phyloP scores from a whole-genome alignment of 64 coral and sea anemone species.

The Dendrophyllia cribrosa region DNA sequence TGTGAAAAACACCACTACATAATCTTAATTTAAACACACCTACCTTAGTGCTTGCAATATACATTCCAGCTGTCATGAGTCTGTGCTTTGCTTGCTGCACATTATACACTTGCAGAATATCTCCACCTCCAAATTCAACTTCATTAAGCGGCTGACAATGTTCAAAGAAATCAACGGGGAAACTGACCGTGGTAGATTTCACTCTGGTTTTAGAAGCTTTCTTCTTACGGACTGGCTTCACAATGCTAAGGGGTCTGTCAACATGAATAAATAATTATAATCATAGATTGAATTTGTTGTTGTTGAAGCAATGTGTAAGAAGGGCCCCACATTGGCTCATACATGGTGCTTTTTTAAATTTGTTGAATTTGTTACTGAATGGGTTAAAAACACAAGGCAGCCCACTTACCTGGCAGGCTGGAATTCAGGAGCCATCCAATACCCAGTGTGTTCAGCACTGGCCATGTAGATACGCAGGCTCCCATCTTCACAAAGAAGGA shows the following conservation, averaged over 20 bases:
- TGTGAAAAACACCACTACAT: no score
- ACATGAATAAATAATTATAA: neutral
- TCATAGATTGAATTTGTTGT: neutral
- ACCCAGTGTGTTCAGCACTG: conserved; percentile 90
- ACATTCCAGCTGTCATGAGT: conserved; percentile 97
- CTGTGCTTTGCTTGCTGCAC: conserved; percentile 93
- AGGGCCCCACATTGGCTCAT: no score
- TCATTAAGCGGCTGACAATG: conserved; percentile 96
- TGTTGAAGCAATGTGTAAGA: no score
- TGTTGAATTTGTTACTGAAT: no score
- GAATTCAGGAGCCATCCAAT: conserved; percentile 92
- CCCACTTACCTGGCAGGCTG: conserved; percentile 81
- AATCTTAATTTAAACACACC: neutral
- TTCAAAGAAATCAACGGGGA: conserved; percentile 97
- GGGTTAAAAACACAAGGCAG: neutral
- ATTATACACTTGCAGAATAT: conserved; percentile 98
- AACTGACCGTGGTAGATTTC: conserved; percentile 85
- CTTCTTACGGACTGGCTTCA: conserved; percentile 94
- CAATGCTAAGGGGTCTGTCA: conserved; percentile 76
- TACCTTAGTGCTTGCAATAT: conserved; percentile 98
- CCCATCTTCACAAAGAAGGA: conserved; percentile 96
- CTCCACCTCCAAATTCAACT: conserved; percentile 91
- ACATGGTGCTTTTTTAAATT: no score
- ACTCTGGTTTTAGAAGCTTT: conserved; percentile 81
- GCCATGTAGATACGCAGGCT: conserved; percentile 98